Base-by-base conservation (phyloP, 2,113 vertebrate genomes). In the Labrus mixtus region DNA sequence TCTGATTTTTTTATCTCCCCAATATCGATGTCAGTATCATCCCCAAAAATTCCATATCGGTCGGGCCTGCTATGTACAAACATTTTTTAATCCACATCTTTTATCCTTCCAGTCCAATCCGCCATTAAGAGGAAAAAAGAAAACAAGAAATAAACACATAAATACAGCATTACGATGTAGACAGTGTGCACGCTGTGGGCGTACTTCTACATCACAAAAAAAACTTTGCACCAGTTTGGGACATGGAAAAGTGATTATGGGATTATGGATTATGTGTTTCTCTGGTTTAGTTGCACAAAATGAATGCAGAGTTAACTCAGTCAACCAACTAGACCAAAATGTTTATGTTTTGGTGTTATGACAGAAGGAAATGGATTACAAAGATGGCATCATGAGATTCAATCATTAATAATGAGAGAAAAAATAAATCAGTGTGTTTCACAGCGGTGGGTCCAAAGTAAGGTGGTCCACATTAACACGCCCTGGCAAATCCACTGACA, bases 401-500 rank as follows among this genome's bases (percentile, higher is more conserved):
- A 68, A 78, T 71, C 33, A 74, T 23, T 45, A 75, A 57, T 46
- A 51, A 9, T 56, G 16, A 61, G n/a, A 29, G 15, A 39, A 51
- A 57, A 46, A 1, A 20, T 20, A 4, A 43, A 10, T 3, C 4
- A 23, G 25, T 25, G 10, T 25, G 41, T 23, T 39, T 15, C 53
- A 17, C 43, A 20, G 61, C 43, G 20, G 45, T 51, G 50, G 53
- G 62, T 68, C 12, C 37, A 46, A 58, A 8, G n/a, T 56, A 33
- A 66, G 16, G 33, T 2, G 50, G 41, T 7, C 43, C 22, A 29
- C 4, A 59, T 46, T 59, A 61, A 77, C n/a, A 58, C 10, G 54
- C 45, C 56, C 53, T 29, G 9, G 43, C n/a, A 55, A 68, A 79
- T 48, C 51, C 48, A 64, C 10, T 45, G 39, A 36, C 51, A 59